Conservation (phyloP, 64 coral and sea anemone species). For the Exaiptasia diaphana region DNA sequence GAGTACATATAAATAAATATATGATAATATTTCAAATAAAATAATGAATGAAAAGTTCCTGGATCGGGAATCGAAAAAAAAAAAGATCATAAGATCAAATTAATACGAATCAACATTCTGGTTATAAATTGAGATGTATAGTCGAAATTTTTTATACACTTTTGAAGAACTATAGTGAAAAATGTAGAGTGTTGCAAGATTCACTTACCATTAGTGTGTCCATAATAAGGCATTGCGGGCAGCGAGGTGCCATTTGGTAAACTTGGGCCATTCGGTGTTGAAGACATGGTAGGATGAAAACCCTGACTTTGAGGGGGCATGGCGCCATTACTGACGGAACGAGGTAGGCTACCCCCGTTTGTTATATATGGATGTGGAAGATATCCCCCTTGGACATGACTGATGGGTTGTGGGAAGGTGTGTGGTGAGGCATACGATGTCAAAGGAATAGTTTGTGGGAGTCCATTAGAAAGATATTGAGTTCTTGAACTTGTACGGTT, state of each 20-base stretch:
- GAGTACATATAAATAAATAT: too few species aligned
- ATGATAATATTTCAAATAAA: too few species aligned
- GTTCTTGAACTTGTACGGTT: background rate
- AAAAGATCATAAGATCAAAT: too few species aligned
- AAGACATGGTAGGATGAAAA: conserved; percentile 76
- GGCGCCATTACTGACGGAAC: conserved; percentile 5
- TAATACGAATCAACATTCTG: too few species aligned
- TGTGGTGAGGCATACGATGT: background rate
- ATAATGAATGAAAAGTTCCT: too few species aligned
- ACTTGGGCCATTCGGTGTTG: conserved; percentile 55
- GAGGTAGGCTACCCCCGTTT: background rate
- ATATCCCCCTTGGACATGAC: background rate
- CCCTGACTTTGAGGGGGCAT: conserved; percentile 24
- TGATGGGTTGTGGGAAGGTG: background rate
- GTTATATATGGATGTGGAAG: background rate
- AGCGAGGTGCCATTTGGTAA: conserved; percentile 25
- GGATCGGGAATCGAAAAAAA: too few species aligned
- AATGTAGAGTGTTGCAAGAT: too few species aligned
- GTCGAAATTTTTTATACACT: too few species aligned
- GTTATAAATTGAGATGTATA: too few species aligned
- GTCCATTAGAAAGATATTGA: background rate
- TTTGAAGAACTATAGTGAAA: too few species aligned
- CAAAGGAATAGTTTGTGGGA: background rate
- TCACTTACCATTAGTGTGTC: background rate
- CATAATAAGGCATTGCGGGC: background rate